Base-by-base conservation (phyloP, 2,797 vertebrate genomes). In the Carduelis carduelis region DNA sequence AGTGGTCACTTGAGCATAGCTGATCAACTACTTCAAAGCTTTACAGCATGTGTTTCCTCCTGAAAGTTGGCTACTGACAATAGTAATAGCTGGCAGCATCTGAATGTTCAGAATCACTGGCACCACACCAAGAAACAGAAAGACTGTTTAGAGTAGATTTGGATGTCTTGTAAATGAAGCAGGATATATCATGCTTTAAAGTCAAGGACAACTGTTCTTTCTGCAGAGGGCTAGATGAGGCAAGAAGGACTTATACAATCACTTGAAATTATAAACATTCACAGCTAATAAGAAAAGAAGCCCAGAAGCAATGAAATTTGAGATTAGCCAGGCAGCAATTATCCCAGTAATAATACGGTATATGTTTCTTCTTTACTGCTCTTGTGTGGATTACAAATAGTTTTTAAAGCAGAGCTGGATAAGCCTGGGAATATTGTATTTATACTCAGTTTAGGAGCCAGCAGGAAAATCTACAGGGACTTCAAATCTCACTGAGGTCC, bases 311-410 rank as follows among this genome's bases (percentile, higher is more conserved):
- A 89, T 83, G 69, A 90, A 94, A 93, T 9, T 43, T 96, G 93
- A 91, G 89, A 90, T 97, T 95, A 96, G 83, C 80, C 78, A 93
- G 65, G 43, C 71, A 86, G 91, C 89, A 97, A 97, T 97, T 97
- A 97, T 96, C 91, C 84, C 87, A 69, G 90, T 91, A 97, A 97
- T 96, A 96, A 97, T 80, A 93, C 0, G 5, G 87, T 96, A 53
- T 93, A 95, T 75, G 91, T 96, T 95, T 97, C 96, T 94, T 93
- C 95, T 95, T 96, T 96, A 97, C 75, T 96, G 87, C 96, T 97
- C 96, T 97, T 96, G 84, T 94, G 95, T 95, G 95, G 87, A 97
- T 97, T 97, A 96, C 85, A 96, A 96, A 97, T 75, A 69, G 63
- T 79, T 96, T 95, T 93, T 90, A 83, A 97, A 94, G 37, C 90